Evolutionary conservation across 2,797 vertebrate species (phyloP), one percentile per base, ranked within the genome.

Genomic region (Acipenser transmontanus): DNA sequence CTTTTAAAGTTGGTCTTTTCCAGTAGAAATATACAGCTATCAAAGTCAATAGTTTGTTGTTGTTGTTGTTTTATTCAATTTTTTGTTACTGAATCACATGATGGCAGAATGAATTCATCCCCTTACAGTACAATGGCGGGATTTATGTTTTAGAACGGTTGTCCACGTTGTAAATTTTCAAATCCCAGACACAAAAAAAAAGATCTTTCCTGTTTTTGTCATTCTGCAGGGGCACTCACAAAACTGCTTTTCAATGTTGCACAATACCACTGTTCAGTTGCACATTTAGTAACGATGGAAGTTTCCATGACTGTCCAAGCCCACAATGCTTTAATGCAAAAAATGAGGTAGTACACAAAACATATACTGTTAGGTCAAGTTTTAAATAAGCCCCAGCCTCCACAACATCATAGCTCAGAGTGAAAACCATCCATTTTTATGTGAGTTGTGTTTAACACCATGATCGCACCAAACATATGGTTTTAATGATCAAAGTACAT

Each of bases 261-360:
- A 71, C 80, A 72, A 77, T 80, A 76, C 81, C 77, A 70, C 60
- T 50, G 64, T 1, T 72, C 76, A 77, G 79, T 72, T 69, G 67
- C 71, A 73, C 75, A 52, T 59, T 74, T 56, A 48, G 60, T 72
- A 48, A 51, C 68, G 76, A 78, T 20, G n/a, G 73, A 74, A 73
- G 79, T 72, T 77, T 74, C 50, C 62, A 50, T 66, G 9, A 60
- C 63, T 66, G 71, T 76, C 76, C 74, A 69, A 49, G 63, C 71
- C 73, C 80, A 76, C 77, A 77, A 70, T 3, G 69, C 73, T 75
- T 51, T 72, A 70, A 81, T 56, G 70, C 82, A 79, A 82, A 74
- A 78, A 34, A 88, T 87, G 87, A 90, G 87, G 88, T 88, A 87
- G 87, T 77, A 84, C 79, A 76, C 76, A 76, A 77, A 77, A 80